Percentiles rank a stretch among this genome's conserved stretches.
Evolutionary conservation across 2,888 invertebrate genomes (phyloP).

Genomic region (Carcina quercana): DNA sequence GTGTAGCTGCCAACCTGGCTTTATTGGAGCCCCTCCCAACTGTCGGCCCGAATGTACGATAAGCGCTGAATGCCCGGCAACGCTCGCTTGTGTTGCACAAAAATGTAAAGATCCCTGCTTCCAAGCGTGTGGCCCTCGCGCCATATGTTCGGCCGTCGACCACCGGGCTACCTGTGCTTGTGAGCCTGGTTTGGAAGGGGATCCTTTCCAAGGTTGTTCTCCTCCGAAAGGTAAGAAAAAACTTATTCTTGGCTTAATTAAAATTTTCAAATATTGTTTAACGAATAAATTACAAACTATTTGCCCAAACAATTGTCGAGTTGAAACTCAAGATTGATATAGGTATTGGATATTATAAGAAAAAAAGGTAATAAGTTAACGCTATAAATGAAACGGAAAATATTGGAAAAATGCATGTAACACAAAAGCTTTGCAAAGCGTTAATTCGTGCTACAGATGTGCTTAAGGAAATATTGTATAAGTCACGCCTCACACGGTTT

Average conservation of each 20-base stretch:
- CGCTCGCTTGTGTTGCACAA: slow-evolving; percentile 77
- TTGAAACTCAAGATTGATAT: no score
- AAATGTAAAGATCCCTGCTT: slow-evolving; percentile 80
- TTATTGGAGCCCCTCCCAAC: slow-evolving; percentile 78
- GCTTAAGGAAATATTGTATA: slow-evolving; percentile 40
- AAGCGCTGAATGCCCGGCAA: slow-evolving; percentile 79
- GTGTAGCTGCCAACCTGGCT: slow-evolving; percentile 77
- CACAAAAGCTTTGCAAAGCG: slow-evolving; percentile 68
- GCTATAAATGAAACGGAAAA: slow-evolving; percentile 19
- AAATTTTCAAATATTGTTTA: no score
- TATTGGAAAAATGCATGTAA: slow-evolving; percentile 42
- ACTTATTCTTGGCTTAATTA: no score
- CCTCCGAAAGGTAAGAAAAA: slow-evolving; percentile 49
- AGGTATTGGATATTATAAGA: no score
- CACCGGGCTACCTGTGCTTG: slow-evolving; percentile 80
- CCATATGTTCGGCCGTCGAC: slow-evolving; percentile 75
- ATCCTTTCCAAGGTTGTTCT: slow-evolving; percentile 76
- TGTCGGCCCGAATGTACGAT: slow-evolving; percentile 81
- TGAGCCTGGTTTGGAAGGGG: slow-evolving; percentile 74
- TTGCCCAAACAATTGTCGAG: no score
- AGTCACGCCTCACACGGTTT: slow-evolving; percentile 62
- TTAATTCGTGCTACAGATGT: slow-evolving; percentile 57
- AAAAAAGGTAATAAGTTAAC: slow-evolving; percentile 15
- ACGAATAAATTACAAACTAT: no score
- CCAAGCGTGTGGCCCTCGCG: slow-evolving; percentile 76